Evolutionary conservation across 2,113 vertebrate genomes (phyloP), one percentile per base, ranked within the genome.

Genomic region (Paracanthobrama guichenoti): DNA sequence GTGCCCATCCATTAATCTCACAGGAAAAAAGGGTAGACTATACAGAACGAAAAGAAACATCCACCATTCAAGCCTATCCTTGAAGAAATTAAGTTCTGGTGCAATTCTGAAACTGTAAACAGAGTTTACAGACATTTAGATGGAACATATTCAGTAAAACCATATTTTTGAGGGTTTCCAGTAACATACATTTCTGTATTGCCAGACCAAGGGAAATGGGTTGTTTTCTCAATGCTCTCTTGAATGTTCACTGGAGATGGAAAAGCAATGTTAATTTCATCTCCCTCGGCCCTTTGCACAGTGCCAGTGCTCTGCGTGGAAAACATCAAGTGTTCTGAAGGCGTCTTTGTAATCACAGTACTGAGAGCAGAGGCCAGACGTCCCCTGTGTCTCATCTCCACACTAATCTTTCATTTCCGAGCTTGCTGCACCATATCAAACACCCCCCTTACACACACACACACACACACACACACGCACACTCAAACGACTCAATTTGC

Each of bases 351-450:
- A 97, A 98, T 98, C 97, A 97, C 94, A 94, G 89, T 90, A 91
- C 93, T 93, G 80, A 91, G 95, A 95, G 95, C 95, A 97, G 90
- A 96, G 96, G 96, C 94, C 96, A 95, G 91, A 90, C 79, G 94
- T 97, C 95, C 96, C 96, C 90, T 76, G 96, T 94, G 95, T 94
- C 96, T 97, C 96, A 95, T 98, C 96, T 96, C 95, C 88, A 95
- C 94, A 96, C 96, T 97, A 97, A 97, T 97, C 97, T 97, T 98
- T 97, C 96, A 98, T 98, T 97, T 98, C 96, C 95, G 96, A 97
- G 97, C 95, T 95, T 95, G 98, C 97, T 96, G 97, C 97, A 96
- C 95, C 96, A 97, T 98, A 98, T 98, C 97, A 98, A 96, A 97
- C 96, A 95, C 55, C 3, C n/a, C 26, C 39, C 24, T 4, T 57